Evolutionary conservation across 2,113 vertebrate species (phyloP).

Genomic region (Donacobius atricapilla): DNA sequence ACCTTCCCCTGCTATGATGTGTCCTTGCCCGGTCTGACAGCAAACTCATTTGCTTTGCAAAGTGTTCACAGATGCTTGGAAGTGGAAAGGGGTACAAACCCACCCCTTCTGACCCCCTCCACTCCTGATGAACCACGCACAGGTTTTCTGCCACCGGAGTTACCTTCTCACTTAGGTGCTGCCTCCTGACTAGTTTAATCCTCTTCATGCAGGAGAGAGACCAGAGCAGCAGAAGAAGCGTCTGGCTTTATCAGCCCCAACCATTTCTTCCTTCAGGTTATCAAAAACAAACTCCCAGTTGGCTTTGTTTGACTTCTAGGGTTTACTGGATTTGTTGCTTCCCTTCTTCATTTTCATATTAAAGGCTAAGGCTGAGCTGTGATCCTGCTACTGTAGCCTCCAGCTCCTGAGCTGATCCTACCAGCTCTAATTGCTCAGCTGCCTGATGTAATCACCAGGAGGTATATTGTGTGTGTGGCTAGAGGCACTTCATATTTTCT

Average conservation of each 20-base stretch:
- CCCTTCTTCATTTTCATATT: conserved; percentile 57
- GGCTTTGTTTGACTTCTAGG: conserved; percentile 35
- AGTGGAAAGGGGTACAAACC: background rate
- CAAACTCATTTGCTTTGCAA: conserved; percentile 54
- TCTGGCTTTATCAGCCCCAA: background rate
- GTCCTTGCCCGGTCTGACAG: background rate
- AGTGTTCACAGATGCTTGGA: background rate
- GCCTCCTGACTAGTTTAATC: background rate
- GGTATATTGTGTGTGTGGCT: background rate
- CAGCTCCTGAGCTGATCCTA: background rate
- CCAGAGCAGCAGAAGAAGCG: background rate
- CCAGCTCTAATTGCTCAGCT: conserved; percentile 39
- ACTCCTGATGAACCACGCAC: background rate
- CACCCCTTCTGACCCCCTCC: background rate
- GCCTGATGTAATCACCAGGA: conserved; percentile 33
- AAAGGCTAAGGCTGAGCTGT: conserved; percentile 19
- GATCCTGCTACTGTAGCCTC: conserved; percentile 33
- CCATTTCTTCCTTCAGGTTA: background rate
- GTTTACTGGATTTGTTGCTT: conserved; percentile 42
- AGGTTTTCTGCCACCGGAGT: background rate
- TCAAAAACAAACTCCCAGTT: background rate
- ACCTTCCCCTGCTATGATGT: background rate
- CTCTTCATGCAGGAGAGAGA: background rate
- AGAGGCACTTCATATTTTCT: conserved; percentile 35
- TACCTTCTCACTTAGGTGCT: background rate